Base-by-base conservation (phyloP, 2,888 invertebrate species). In the Clunio marinus region DNA sequence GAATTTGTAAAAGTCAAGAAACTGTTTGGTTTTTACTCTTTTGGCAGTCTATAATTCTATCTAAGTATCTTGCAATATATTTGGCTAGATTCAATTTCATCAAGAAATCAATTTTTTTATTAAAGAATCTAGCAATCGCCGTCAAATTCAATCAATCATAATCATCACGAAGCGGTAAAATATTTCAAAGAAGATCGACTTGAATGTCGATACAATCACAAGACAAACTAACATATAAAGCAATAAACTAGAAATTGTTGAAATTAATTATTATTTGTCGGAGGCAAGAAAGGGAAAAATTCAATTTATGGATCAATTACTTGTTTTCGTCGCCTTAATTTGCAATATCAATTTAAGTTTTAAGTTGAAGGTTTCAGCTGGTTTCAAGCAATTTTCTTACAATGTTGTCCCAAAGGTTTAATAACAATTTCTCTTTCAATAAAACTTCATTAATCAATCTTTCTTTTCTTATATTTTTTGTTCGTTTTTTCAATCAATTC, bases 71-170 rank as follows among this genome's bases (percentile, higher is more conserved):
- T n/a, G n/a, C n/a, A n/a, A n/a, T n/a, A n/a, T n/a, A n/a, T n/a
- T n/a, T n/a, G n/a, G n/a, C n/a, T n/a, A n/a, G n/a, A n/a, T n/a
- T n/a, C n/a, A n/a, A n/a, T n/a, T n/a, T n/a, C n/a, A n/a, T n/a
- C n/a, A n/a, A n/a, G n/a, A n/a, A n/a, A 32, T 32, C 32, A 32
- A 32, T 32, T 32, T 32, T 32, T 4, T 7, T 10, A 32, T 32
- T 32, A 7, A 7, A 32, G 10, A n/a, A 22, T 51, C 17, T 13
- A 22, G 22, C 51, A 51, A 22, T 51, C 57, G 32, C 13, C 37
- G 41, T 63, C 63, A 63, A 63, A 41, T 46, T 45, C 45, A 63
- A 63, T 63, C 63, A 63, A 63, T 63, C 63, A 63, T 41, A 62
- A 22, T 28, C 45, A 25, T 17, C 45, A 46, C 2, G 24, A 2